Conservation (phyloP, 2,888 invertebrate species). For the Hedychridium roseum region DNA sequence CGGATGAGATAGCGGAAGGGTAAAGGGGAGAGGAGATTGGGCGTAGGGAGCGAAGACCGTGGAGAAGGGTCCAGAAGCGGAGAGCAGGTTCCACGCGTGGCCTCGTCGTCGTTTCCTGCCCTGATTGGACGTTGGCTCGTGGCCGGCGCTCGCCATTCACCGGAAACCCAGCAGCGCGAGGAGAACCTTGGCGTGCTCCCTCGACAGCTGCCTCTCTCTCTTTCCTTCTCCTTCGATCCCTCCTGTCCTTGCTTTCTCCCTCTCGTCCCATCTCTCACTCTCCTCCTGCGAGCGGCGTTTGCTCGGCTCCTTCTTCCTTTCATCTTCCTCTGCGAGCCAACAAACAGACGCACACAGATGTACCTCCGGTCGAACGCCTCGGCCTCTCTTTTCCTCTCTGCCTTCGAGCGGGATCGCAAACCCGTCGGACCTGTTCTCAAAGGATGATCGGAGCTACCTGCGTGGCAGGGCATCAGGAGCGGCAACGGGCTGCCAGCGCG, state of each 20-base stretch:
- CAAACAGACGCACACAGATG: too few species aligned
- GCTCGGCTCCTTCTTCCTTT: slow-evolving; percentile 7
- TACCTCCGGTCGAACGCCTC: not conserved
- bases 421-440: slow-evolving; percentile 51
- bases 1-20: slow-evolving; percentile 11
- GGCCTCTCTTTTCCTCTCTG: not conserved
- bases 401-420: slow-evolving; percentile 26
- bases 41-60: too few species aligned
- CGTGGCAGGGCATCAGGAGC: slow-evolving; percentile 21
- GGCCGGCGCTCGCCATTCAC: slow-evolving; percentile 60
- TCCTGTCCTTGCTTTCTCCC: slow-evolving; percentile 8
- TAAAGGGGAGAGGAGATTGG: not conserved
- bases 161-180: slow-evolving; percentile 48
- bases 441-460: slow-evolving; percentile 42
- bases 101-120: slow-evolving; percentile 56
- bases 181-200: too few species aligned
- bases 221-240: slow-evolving; percentile 14
- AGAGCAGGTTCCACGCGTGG: slow-evolving; percentile 55
- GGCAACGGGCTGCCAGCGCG: too few species aligned
- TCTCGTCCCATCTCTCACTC: slow-evolving; percentile 5
- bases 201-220: slow-evolving; percentile 11
- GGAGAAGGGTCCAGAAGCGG: slow-evolving; percentile 8
- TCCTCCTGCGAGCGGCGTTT: slow-evolving; percentile 5
- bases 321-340: slow-evolving; percentile 7
- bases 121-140: slow-evolving; percentile 64